phyloP scores from a whole-genome alignment of 2,888 invertebrate genomes.

The Trichopria drosophilae region DNA sequence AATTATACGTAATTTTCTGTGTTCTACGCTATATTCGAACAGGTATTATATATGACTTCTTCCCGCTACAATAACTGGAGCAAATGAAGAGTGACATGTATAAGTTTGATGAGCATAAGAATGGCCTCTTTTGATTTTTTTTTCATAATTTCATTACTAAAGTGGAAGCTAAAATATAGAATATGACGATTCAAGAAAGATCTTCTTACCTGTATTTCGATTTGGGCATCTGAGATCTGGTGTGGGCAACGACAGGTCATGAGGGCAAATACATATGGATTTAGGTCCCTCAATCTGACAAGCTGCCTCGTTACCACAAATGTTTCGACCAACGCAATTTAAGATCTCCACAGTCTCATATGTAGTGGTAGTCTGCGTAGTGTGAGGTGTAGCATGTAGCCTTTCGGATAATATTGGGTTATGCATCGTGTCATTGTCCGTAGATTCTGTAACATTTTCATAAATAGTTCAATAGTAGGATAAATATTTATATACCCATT shows the following conservation, averaged over 20 bases:
- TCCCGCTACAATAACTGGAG: no score
- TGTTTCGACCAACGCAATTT: constrained; percentile 53
- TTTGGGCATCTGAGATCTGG: constrained; percentile 66
- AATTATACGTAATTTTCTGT: no score
- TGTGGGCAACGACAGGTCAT: constrained; percentile 67
- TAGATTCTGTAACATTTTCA: constrained; percentile 42
- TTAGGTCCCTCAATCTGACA: constrained; percentile 62
- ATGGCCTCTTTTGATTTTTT: background rate
- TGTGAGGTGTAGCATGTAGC: constrained; percentile 32
- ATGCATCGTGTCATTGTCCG: constrained; percentile 29
- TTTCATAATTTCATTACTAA: constrained; percentile 5
- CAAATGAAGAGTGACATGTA: no score
- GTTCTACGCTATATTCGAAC: no score
- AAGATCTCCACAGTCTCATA: no score
- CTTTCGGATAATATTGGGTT: constrained; percentile 35
- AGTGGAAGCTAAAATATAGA: no score
- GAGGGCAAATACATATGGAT: constrained; percentile 70
- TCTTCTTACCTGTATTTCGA: constrained; percentile 66
- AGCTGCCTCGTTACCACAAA: constrained; percentile 68
- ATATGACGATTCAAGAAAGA: no score
- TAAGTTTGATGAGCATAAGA: no score
- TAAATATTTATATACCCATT: no score
- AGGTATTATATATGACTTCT: no score
- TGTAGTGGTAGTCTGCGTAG: constrained; percentile 41
- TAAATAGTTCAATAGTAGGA: no score